Evolutionary conservation across 2,113 vertebrate genomes (phyloP), one percentile per base, ranked within the genome.

Genomic region (Rhipidura dahli): DNA sequence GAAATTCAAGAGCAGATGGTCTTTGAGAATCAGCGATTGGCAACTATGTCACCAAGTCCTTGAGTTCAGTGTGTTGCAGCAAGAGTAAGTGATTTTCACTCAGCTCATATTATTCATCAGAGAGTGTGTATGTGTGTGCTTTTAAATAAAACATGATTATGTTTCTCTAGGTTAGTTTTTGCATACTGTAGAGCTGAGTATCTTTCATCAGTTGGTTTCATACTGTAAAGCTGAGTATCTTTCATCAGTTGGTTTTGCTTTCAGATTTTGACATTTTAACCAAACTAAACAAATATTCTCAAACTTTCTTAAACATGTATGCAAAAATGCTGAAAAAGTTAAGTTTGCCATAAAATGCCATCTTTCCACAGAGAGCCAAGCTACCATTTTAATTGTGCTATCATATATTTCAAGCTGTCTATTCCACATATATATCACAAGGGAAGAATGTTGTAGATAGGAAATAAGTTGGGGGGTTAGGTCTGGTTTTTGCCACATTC

Each of bases 131-230:
- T 86, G 40, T 63, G 24, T 82, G 51, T 72, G 69, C 44, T 75
- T 89, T 95, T 95, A 82, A 93, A 97, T 94, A 87, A 92, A 96
- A 93, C 77, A 95, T 76, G 69, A 92, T 75, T 79, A 39, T 24
- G 14, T 82, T 95, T 84, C 76, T 65, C 86, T 57, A 33, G 64
- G 9, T 80, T 81, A 21, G 59, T 33, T 70, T 91, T 85, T 72
- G 73, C 87, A 65, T 94, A 53, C 37, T 91, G 66, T 60, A 79
- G 91, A 87, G 31, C 49, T 87, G 68, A 75, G 5, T 23, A 73
- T 76, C 42, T 94, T 86, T 84, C 86, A 81, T 64, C 83, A 49
- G 35, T 76, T 68, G 22, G 35, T 76, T 95, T 89, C 87, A 61
- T 94, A 53, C 40, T 89, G 63, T 60, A 76, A 92, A 87, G 31